Evolutionary conservation across 2,888 invertebrate genomes (phyloP).

Genomic region (Mimachlamys varia): DNA sequence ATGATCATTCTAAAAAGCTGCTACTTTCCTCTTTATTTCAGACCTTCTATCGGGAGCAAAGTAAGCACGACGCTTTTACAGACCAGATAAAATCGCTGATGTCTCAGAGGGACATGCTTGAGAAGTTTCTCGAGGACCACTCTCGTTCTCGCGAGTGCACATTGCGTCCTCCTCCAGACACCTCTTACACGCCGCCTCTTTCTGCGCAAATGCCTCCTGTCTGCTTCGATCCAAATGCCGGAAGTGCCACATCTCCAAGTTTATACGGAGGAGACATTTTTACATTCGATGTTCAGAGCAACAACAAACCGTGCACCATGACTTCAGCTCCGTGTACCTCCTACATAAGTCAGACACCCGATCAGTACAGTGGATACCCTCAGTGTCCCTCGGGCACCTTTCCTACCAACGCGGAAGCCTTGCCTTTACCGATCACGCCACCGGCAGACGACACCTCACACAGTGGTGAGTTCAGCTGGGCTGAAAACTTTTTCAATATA

Average conservation of each 20-base stretch:
- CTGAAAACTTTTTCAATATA: background rate
- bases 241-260: conserved; percentile 5
- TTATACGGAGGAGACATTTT: conserved; percentile 26
- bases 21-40: conserved; percentile 14
- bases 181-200: background rate
- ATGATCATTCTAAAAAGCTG: no score
- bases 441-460: background rate
- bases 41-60: conserved; percentile 39
- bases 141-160: conserved; percentile 42
- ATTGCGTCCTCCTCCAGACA: conserved; percentile 15
- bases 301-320: background rate
- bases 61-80: conserved; percentile 1
- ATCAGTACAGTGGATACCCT: background rate
- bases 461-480: background rate
- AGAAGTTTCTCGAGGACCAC: conserved; percentile 51
- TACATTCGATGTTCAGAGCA: background rate
- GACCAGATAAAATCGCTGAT: conserved; percentile 43
- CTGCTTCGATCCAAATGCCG: background rate
- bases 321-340: background rate
- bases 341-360: background rate
- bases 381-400: background rate
- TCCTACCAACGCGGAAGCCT: background rate
- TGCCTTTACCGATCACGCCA: background rate
- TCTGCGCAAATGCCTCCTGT: background rate
- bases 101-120: conserved; percentile 50